Conservation (phyloP, 2,113 vertebrate species). For the Callopanchax toddi region DNA sequence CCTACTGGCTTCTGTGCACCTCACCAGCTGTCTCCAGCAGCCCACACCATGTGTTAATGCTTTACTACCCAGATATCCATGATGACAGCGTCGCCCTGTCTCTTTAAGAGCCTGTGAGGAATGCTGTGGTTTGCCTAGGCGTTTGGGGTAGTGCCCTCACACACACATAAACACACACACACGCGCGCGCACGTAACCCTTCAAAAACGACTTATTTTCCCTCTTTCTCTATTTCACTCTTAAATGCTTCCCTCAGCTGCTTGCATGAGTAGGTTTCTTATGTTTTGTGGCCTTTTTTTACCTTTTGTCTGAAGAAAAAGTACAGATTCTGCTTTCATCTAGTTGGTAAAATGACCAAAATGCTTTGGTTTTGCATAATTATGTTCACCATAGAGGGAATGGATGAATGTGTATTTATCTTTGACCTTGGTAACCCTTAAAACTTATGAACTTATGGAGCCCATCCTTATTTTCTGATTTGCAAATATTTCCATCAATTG, state of each 20-base stretch:
- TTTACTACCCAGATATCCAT: slow-evolving; percentile 68
- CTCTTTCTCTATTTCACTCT: slow-evolving; percentile 42
- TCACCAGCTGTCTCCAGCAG: slow-evolving; percentile 50
- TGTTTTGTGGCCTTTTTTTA: background rate
- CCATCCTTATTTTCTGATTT: too few relatives aligned
- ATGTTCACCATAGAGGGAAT: slow-evolving; percentile 52
- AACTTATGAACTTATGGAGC: background rate
- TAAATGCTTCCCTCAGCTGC: slow-evolving; percentile 10
- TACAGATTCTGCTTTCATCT: slow-evolving; percentile 19
- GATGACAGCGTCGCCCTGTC: slow-evolving; percentile 72
- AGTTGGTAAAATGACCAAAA: slow-evolving; percentile 22
- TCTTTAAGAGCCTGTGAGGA: slow-evolving; percentile 76
- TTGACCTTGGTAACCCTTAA: background rate
- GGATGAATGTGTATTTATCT: slow-evolving; percentile 19
- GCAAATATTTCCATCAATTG: too few relatives aligned
- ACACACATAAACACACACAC: slow-evolving; percentile 71
- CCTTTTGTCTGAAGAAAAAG: background rate
- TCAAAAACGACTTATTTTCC: slow-evolving; percentile 58
- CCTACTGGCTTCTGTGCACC: slow-evolving; percentile 56
- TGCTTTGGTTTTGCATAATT: slow-evolving; percentile 57
- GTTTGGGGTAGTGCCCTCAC: slow-evolving; percentile 77
- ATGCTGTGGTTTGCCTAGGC: slow-evolving; percentile 78
- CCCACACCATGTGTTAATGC: slow-evolving; percentile 73
- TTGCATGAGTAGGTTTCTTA: background rate
- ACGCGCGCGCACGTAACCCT: slow-evolving; percentile 70